Evolutionary conservation across 1,140 invertebrate species (phyloP), one percentile per base, ranked within the genome.

Genomic region (Glomeris maerens): DNA sequence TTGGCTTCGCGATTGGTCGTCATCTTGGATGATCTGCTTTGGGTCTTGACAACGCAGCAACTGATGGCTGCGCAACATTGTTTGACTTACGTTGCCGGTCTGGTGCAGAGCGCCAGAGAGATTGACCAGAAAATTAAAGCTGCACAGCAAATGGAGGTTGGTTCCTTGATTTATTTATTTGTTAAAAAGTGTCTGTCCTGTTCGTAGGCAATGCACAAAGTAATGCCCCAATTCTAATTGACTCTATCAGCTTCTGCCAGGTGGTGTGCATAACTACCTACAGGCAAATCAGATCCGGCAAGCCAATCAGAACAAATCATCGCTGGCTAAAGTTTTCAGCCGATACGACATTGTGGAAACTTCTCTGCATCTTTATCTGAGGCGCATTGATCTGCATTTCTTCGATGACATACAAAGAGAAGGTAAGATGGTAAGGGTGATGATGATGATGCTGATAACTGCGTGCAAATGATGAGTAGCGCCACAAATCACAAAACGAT

Each of bases 1-100:
- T 74, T 98, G 56, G 86, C 89, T 4, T 95, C 91, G 39, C 78
- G 90, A 41, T 69, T 99, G 40, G 83, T 91, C 46, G 74, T 98
- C 21, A 84, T 96, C 56, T 75, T 98, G 42, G 92, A 98, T 69
- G 93, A 98, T 66, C 71, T 98, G 27, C 72, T 97, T n/a, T 99
- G 95, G 94, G 91, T 95, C 25, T 67, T 97, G 40, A 98, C 94
- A 2, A 90, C 97, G 67, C 89, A 91, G 0, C 95, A 98, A 69
- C 68, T 97, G 14, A 84, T 94, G 59, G 93, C 94, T 27, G 93
- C 92, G 27, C 74, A 97, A 17, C 80, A 90, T 61, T 98, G 96
- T 69, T 78, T 88, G 14, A 86, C 92, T 60, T 95, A 92, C 0
- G 72, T 98, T 3, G 79, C 84, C 42, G 81, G 80, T 28, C 70